Evolutionary conservation across 1,140 invertebrate genomes (phyloP).

Genomic region (Paramacrobiotus metropolitanus): DNA sequence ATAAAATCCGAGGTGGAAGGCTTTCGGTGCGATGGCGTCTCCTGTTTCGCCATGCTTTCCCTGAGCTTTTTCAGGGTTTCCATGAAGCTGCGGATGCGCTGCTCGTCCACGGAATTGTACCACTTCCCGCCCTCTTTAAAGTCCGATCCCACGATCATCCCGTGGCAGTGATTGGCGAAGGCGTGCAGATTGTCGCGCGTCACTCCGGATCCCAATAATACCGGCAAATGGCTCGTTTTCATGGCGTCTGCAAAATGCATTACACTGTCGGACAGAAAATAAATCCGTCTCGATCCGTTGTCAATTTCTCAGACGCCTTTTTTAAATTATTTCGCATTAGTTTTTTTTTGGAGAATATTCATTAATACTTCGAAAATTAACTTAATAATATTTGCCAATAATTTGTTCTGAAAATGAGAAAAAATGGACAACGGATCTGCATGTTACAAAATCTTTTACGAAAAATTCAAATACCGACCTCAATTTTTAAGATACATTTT

Average conservation of each 20-base stretch:
- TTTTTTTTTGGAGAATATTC: neutral
- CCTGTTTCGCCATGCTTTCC: too few species aligned
- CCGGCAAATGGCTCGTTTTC: slow-evolving; percentile 30
- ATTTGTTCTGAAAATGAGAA: neutral
- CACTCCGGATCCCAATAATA: slow-evolving; percentile 54
- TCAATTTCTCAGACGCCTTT: neutral
- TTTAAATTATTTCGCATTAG: neutral
- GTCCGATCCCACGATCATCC: slow-evolving; percentile 48
- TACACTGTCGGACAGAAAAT: neutral
- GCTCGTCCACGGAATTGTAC: slow-evolving; percentile 28
- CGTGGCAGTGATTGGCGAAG: slow-evolving; percentile 33
- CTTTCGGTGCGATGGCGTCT: too few species aligned
- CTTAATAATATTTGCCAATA: too few species aligned
- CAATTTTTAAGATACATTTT: too few species aligned
- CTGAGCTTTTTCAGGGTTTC: slow-evolving; percentile 13
- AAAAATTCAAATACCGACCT: too few species aligned
- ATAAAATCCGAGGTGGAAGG: too few species aligned
- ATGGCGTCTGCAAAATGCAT: slow-evolving; percentile 26
- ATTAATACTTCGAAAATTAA: too few species aligned
- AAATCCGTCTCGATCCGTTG: neutral
- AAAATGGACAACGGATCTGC: too few species aligned
- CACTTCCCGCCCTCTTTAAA: slow-evolving; percentile 41
- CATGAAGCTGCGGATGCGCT: slow-evolving; percentile 30
- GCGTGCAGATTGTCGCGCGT: slow-evolving; percentile 35
- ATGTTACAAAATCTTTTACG: too few species aligned